Conservation (phyloP, 1,140 invertebrate species). For the Drosophila pachea region DNA sequence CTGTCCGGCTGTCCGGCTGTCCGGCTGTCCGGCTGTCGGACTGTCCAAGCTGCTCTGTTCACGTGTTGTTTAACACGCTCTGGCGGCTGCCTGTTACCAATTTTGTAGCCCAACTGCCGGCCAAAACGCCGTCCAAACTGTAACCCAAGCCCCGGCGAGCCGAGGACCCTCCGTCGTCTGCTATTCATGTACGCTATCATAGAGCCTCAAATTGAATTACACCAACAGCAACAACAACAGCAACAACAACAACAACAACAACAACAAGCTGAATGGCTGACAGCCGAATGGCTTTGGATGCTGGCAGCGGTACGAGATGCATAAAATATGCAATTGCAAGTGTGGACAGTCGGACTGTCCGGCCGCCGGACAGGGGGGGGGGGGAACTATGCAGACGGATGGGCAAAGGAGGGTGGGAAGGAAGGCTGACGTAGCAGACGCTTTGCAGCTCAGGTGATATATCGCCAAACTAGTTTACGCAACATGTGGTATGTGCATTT, state of each 20-base stretch:
- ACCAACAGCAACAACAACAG: no score
- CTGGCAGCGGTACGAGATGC: slow-evolving; percentile 12
- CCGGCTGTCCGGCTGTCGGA: no score
- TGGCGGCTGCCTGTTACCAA: slow-evolving; percentile 41
- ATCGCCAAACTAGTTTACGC: slow-evolving; percentile 76
- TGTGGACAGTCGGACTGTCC: slow-evolving; percentile 20
- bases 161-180: slow-evolving; percentile 15
- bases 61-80: slow-evolving; percentile 51
- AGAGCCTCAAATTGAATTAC: slow-evolving; percentile 52
- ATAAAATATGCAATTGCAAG: slow-evolving; percentile 49
- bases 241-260: no score
- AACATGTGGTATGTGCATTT: slow-evolving; percentile 73
- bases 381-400: slow-evolving; percentile 10
- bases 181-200: slow-evolving; percentile 45
- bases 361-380: background rate
- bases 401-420: no score
- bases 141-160: slow-evolving; percentile 1
- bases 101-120: slow-evolving; percentile 6
- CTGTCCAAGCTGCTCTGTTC: slow-evolving; percentile 39
- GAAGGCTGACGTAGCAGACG: background rate
- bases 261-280: no score
- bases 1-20: slow-evolving; percentile 1
- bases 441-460: slow-evolving; percentile 65
- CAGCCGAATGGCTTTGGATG: slow-evolving; percentile 32
- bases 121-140: background rate